phyloP scores from a whole-genome alignment of 2,113 vertebrate species.

The Myxocyprinus asiaticus region DNA sequence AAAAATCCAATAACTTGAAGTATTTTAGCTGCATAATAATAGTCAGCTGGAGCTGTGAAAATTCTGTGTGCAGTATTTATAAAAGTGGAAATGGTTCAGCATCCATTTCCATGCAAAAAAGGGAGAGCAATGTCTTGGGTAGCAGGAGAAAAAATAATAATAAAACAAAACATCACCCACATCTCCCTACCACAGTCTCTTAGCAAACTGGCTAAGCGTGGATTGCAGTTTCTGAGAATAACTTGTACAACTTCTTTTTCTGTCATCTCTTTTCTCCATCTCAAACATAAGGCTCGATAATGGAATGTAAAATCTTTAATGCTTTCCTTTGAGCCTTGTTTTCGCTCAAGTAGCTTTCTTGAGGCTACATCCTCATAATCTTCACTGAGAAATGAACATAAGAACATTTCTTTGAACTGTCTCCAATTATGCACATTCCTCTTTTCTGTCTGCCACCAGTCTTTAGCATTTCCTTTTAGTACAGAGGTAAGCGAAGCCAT shows the following conservation, averaged over 20 bases:
- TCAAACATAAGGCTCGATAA: background rate
- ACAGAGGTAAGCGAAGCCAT: background rate
- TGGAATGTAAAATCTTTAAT: background rate
- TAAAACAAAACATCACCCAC: too few species aligned
- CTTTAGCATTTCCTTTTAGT: background rate
- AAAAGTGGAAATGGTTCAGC: too few species aligned
- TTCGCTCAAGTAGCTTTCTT: background rate
- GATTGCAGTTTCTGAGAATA: background rate
- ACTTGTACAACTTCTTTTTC: background rate
- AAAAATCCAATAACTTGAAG: too few species aligned
- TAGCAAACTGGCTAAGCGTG: background rate
- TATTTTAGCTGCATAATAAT: too few species aligned
- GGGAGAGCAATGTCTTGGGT: too few species aligned
- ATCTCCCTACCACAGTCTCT: background rate
- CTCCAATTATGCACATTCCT: background rate
- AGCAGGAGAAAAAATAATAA: too few species aligned
- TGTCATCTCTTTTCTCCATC: background rate
- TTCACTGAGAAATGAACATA: background rate
- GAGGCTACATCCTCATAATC: background rate
- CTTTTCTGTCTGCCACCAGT: background rate
- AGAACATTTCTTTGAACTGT: background rate
- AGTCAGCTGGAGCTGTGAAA: too few species aligned
- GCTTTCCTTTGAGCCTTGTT: background rate
- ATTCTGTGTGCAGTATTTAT: too few species aligned
- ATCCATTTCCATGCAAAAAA: too few species aligned